A percentile compares a stretch with the other conserved stretches of the same genome.
Conservation (phyloP, 2,113 vertebrate species). For the Hydropotes inermis region DNA sequence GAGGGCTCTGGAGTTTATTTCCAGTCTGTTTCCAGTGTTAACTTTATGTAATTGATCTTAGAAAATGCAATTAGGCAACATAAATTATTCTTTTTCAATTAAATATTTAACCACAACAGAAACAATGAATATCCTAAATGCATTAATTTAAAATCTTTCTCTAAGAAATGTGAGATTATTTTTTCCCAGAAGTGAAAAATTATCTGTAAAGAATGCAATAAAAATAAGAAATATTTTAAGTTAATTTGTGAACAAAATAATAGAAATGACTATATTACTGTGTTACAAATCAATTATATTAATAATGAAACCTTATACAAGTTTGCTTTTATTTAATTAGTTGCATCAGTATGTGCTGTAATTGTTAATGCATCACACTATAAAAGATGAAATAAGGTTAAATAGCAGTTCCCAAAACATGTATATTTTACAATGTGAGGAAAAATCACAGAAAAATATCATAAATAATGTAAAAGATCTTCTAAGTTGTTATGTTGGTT, state of each 20-base stretch:
- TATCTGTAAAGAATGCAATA: conserved; percentile 76
- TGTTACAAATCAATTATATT: conserved; percentile 81
- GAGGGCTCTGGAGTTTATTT: conserved; percentile 61
- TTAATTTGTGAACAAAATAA: conserved; percentile 82
- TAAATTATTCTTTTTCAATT: conserved; percentile 83
- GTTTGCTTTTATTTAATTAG: conserved; percentile 84
- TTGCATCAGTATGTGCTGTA: conserved; percentile 71
- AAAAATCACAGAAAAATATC: conserved; percentile 64
- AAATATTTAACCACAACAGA: conserved; percentile 78
- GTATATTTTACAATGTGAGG: conserved; percentile 65
- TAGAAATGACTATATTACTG: conserved; percentile 74
- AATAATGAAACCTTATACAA: conserved; percentile 80
- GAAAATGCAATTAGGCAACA: conserved; percentile 80
- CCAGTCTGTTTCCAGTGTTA: conserved; percentile 74
- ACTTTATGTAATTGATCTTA: conserved; percentile 77
- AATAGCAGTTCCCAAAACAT: conserved; percentile 65
- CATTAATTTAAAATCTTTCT: conserved; percentile 75
- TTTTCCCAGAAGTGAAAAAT: conserved; percentile 74
- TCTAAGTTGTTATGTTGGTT: conserved; percentile 59
- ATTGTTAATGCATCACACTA: conserved; percentile 76
- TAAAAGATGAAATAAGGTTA: conserved; percentile 80
- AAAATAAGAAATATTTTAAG: conserved; percentile 80
- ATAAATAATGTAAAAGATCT: conserved; percentile 66
- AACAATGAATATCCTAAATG: conserved; percentile 71
- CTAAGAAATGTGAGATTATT: conserved; percentile 53